Base-by-base conservation (phyloP, 2,113 vertebrate genomes). In the Mesembrinibis cayennensis region DNA sequence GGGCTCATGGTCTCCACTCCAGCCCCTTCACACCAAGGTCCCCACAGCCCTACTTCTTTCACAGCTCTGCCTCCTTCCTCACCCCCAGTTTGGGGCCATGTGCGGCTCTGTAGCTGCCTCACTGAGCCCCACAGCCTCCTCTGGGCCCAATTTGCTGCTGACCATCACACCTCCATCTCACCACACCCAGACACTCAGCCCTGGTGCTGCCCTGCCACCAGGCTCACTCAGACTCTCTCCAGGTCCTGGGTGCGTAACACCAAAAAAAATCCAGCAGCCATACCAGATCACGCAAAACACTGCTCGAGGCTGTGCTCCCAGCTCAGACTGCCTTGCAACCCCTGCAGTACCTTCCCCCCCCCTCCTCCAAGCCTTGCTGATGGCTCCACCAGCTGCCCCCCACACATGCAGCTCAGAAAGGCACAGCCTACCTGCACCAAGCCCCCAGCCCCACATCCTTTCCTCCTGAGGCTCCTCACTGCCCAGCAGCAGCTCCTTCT, bases 141-240 rank as follows among this genome's bases (percentile, higher is more conserved):
- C 38, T 2, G 17, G 42, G 44, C 59, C 47, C 56, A n/a, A 2
- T 22, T 40, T 38, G 45, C 49, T 38, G 50, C 38, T 36, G 34
- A 22, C 47, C 36, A 66, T 11, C n/a, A 40, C 9, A 29, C 26
- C 30, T 42, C 32, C 36, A 34, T 14, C 45, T 20, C 53, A 27
- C 21, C 71, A 29, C 9, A 42, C 5, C 2, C 63, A 53, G 40
- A 47, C 5, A 10, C 40, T 26, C n/a, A 14, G 10, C 12, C 40
- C 21, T 11, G 1, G 0, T 0, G 10, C 50, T 55, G 32, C 18
- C n/a, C 47, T 25, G 9, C 15, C 30, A 65, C 7, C 0, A 0
- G 15, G 16, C 40, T 89, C 63, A 2, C 29, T 40, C 59, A 69
- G 30, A 40, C 27, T 4, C 22, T n/a, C 10, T 14, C 25, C 63